A percentile compares a stretch with the other conserved stretches of the same genome.
phyloP scores from a whole-genome alignment of 2,113 vertebrate genomes.

The Tursiops truncatus region DNA sequence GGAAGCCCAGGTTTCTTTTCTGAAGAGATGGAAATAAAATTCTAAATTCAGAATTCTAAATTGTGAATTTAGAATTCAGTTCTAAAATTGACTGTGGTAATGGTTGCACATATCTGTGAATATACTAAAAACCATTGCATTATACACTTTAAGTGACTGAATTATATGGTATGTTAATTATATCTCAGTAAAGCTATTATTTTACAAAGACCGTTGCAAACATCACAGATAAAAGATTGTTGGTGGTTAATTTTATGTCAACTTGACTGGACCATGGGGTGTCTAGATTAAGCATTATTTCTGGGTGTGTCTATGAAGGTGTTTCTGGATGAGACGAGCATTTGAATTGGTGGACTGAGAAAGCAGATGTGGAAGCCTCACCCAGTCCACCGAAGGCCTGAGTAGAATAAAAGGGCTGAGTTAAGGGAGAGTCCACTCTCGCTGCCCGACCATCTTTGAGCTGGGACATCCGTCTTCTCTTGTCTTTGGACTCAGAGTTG shows the following conservation, averaged over 20 bases:
- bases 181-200: background rate
- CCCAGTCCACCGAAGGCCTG: background rate
- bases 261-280: no score
- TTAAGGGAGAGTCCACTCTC: background rate
- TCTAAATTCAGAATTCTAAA: no score
- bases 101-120: background rate
- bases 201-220: background rate
- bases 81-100: background rate
- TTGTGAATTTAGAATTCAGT: no score
- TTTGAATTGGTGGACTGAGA: background rate
- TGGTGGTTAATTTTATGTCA: background rate
- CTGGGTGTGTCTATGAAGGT: background rate
- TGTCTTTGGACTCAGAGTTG: background rate
- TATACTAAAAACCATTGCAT: background rate
- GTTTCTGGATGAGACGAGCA: background rate
- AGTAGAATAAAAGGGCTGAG: background rate
- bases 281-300: background rate
- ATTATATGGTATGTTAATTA: background rate
- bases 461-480: background rate
- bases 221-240: no score
- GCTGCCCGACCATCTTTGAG: background rate
- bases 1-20: background rate
- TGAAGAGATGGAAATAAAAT: background rate
- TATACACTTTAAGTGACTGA: background rate
- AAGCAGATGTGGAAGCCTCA: background rate